Conservation (phyloP, 2,888 invertebrate species). For the Mactromeris polynyma region DNA sequence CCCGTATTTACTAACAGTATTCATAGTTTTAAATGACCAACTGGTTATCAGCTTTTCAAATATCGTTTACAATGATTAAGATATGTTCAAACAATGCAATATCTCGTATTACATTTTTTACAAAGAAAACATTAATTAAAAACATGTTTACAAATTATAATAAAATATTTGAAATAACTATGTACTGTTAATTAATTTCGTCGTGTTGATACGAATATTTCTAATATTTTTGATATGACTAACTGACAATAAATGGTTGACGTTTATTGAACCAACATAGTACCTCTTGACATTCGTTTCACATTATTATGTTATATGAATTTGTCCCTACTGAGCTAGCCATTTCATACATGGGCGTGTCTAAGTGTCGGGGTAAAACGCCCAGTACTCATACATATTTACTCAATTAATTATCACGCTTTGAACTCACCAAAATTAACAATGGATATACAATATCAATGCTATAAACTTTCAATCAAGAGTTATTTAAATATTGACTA, state of each 20-base stretch:
- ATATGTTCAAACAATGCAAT: too few species aligned
- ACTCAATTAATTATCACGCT: conserved; percentile 12
- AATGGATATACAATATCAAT: conserved; percentile 1
- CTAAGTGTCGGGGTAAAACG: background rate
- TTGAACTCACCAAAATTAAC: background rate
- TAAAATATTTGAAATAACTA: too few species aligned
- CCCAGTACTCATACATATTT: conserved; percentile 2
- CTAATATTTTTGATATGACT: too few species aligned
- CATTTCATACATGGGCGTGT: background rate
- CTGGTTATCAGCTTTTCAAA: too few species aligned
- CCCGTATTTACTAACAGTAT: too few species aligned
- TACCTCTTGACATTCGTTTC: background rate
- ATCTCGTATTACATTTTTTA: too few species aligned
- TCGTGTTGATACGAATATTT: too few species aligned
- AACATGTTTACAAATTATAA: too few species aligned
- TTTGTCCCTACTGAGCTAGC: background rate
- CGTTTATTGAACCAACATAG: background rate
- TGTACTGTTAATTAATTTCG: too few species aligned
- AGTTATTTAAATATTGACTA: background rate
- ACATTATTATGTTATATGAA: background rate
- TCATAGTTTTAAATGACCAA: too few species aligned
- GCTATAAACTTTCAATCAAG: background rate
- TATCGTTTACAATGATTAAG: too few species aligned
- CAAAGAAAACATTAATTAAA: too few species aligned
- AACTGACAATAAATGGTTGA: background rate